Conservation (phyloP, 2,888 invertebrate genomes). For the Agonopterix alstromeriana region DNA sequence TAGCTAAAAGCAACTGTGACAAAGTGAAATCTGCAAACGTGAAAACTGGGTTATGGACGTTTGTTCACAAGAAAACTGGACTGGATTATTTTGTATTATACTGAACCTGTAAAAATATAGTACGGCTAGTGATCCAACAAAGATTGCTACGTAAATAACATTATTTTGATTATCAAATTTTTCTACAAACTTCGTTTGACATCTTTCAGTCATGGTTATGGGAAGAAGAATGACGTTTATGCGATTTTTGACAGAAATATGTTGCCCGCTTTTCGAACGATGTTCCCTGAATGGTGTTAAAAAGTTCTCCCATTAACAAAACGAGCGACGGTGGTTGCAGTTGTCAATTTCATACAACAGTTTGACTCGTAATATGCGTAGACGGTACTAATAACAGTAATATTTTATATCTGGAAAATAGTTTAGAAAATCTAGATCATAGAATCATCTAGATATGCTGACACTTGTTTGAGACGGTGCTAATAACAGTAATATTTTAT, state of each 20-base stretch:
- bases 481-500: no score
- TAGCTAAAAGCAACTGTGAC: slow-evolving; percentile 58
- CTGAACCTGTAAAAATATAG: slow-evolving; percentile 63
- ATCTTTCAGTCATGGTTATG: slow-evolving; percentile 73
- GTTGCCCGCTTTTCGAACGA: not conserved
- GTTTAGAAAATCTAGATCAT: no score
- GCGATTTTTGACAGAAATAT: slow-evolving; percentile 10
- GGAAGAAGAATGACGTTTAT: slow-evolving; percentile 45
- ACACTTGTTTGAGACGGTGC: no score
- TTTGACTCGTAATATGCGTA: no score
- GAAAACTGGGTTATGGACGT: slow-evolving; percentile 28
- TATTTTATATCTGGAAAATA: no score
- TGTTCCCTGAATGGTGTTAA: no score
- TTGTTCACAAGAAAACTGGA: slow-evolving; percentile 10
- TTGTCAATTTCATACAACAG: no score
- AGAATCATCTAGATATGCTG: no score
- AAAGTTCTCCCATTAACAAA: no score
- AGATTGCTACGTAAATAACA: slow-evolving; percentile 60
- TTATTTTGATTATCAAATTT: slow-evolving; percentile 67
- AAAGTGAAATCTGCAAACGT: slow-evolving; percentile 64
- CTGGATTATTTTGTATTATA: slow-evolving; percentile 9
- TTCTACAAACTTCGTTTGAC: slow-evolving; percentile 66
- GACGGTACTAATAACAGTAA: no score
- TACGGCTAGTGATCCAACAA: slow-evolving; percentile 49
- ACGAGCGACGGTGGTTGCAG: no score